phyloP scores from a whole-genome alignment of 2,797 vertebrate genomes.

The Tangara arthus region DNA sequence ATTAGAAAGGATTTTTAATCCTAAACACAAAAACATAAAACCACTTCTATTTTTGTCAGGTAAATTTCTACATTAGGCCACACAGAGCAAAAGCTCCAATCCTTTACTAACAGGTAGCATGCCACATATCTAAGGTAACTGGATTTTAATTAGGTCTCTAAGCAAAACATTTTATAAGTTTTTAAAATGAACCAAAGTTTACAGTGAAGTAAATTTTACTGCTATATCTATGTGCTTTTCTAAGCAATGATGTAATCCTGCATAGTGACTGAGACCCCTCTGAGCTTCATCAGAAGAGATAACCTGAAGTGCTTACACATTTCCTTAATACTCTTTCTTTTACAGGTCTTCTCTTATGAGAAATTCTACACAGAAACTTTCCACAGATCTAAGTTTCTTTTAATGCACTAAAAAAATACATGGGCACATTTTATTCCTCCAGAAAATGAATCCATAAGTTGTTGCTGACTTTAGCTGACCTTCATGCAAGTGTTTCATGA shows the following conservation, averaged over 20 bases:
- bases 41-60: neutral
- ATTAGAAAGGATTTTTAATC: neutral
- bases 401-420: conserved; percentile 1
- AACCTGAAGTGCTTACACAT: neutral
- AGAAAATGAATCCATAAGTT: conserved; percentile 58
- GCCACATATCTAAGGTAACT: neutral
- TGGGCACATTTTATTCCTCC: conserved; percentile 11
- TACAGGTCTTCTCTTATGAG: conserved; percentile 6
- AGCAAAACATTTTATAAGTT: neutral
- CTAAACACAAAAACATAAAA: neutral
- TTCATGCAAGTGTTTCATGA: conserved; percentile 54
- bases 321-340: conserved; percentile 14
- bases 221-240: neutral
- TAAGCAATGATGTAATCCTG: neutral
- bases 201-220: conserved; percentile 1
- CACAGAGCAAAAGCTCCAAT: neutral
- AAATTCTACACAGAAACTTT: conserved; percentile 21
- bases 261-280: neutral
- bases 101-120: neutral
- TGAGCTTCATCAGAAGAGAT: conserved; percentile 31
- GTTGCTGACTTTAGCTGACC: conserved; percentile 67
- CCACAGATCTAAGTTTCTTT: conserved; percentile 24
- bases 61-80: neutral
- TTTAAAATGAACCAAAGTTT: neutral
- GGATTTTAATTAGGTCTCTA: neutral